Evolutionary conservation across 2,113 vertebrate genomes (phyloP), one percentile per base, ranked within the genome.

Genomic region (Fukomys damarensis): DNA sequence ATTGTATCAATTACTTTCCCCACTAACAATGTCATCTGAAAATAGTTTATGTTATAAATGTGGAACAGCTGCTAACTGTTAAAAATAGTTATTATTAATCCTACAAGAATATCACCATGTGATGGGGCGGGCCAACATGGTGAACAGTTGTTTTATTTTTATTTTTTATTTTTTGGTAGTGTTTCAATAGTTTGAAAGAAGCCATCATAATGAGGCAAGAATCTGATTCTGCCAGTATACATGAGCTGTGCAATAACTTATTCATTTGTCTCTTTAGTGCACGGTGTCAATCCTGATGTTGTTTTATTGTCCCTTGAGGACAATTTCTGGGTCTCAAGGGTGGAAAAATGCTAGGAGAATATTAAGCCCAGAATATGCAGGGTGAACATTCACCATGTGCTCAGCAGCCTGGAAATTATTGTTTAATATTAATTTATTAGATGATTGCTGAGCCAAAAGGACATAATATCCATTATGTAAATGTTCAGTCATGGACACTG

Each of bases 391-490:
- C 72, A 93, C 87, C 79, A 77, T 97, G 96, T 97, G 89, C 84
- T 96, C 95, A 96, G 93, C 97, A 98, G 96, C 22, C 95, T 97
- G 74, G 92, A 98, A 97, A 98, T 98, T 58, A 97, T 93, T 97
- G 96, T 98, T 98, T 97, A 98, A 98, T 98, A 97, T 92, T 97
- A 98, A 98, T 98, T 98, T 98, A 1, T 16, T 96, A 98, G 96
- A 97, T 96, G 97, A 98, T 76, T 97, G 93, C 97, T 97, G 96
- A 98, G 96, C 95, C 97, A 95, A 98, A 96, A 98, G 98, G 97
- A 98, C 97, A 3, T 97, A 98, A 98, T 98, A 98, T 97, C 28
- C 96, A 98, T 98, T 98, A 98, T 98, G 98, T 97, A 98, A 98
- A 98, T 96, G 94, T 96, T 98, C 98, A 97, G 98, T 98, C 97